Evolutionary conservation across 2,888 invertebrate species (phyloP).

Genomic region (Dasypolia templi): DNA sequence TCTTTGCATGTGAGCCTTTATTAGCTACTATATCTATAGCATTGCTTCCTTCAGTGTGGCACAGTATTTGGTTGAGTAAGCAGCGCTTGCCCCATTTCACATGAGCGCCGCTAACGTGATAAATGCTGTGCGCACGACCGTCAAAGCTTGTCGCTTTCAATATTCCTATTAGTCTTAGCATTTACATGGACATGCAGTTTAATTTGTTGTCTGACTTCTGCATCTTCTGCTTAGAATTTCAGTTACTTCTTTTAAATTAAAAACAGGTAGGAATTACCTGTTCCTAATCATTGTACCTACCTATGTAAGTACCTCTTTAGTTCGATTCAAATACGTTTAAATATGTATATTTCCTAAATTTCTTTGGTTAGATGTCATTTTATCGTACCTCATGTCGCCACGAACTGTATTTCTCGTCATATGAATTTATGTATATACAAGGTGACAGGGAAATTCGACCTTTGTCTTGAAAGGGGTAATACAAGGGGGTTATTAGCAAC

Average conservation of each 20-base stretch:
- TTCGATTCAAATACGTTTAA: not conserved
- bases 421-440: not conserved
- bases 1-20: not conserved
- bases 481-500: too few species aligned
- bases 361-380: not conserved
- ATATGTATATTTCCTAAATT: too few species aligned
- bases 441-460: too few species aligned
- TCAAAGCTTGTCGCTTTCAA: slow-evolving; percentile 65
- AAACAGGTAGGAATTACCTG: too few species aligned
- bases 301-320: not conserved
- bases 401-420: not conserved
- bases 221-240: not conserved
- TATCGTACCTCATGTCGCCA: too few species aligned
- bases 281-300: not conserved
- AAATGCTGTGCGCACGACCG: slow-evolving; percentile 76
- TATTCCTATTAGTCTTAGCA: slow-evolving; percentile 55
- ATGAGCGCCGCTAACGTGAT: slow-evolving; percentile 75
- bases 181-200: slow-evolving; percentile 11
- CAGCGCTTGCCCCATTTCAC: slow-evolving; percentile 77
- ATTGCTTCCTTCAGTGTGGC: slow-evolving; percentile 21
- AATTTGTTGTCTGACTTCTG: not conserved
- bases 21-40: slow-evolving; percentile 33
- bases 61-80: slow-evolving; percentile 58
- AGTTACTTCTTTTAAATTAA: not conserved
- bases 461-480: too few species aligned